A percentile compares a stretch with the other conserved stretches of the same genome.
Evolutionary conservation across 1,140 invertebrate species (phyloP).

Genomic region (Heliconius nattereri): DNA sequence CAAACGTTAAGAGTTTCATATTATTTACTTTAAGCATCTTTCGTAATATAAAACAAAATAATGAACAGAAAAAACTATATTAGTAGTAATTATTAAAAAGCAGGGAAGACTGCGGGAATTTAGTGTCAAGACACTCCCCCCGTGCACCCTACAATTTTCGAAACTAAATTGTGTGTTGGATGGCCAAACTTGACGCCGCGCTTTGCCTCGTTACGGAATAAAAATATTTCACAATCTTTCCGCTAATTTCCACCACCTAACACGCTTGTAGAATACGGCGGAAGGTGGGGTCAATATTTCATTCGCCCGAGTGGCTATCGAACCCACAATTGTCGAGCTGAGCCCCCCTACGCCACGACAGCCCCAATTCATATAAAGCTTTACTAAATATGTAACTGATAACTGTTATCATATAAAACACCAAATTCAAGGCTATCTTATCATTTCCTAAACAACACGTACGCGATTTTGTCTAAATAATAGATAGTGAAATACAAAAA

Average conservation of each 20-base stretch:
- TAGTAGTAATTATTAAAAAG: too few relatives aligned
- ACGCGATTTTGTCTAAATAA: background rate
- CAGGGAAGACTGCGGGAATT: background rate
- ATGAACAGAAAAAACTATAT: background rate
- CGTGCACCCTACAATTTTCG: background rate
- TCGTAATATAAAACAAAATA: background rate
- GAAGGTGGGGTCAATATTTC: too few relatives aligned
- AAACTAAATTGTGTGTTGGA: background rate
- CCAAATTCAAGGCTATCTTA: slow-evolving; percentile 2
- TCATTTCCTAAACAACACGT: background rate
- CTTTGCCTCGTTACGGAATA: background rate
- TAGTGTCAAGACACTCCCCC: background rate
- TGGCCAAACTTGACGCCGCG: background rate
- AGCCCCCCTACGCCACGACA: too few relatives aligned
- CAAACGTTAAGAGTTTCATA: background rate
- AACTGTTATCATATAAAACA: background rate
- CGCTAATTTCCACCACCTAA: background rate
- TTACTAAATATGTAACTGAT: slow-evolving; percentile 1
- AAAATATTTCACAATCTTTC: too few relatives aligned
- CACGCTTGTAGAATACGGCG: too few relatives aligned
- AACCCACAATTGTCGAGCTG: too few relatives aligned
- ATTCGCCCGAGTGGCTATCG: too few relatives aligned
- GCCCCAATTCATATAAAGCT: background rate
- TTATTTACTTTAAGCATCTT: background rate
- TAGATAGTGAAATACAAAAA: background rate